A percentile compares a stretch with the other conserved stretches of the same genome.
phyloP scores from a whole-genome alignment of 2,113 vertebrate genomes.

The Callithrix jacchus region DNA sequence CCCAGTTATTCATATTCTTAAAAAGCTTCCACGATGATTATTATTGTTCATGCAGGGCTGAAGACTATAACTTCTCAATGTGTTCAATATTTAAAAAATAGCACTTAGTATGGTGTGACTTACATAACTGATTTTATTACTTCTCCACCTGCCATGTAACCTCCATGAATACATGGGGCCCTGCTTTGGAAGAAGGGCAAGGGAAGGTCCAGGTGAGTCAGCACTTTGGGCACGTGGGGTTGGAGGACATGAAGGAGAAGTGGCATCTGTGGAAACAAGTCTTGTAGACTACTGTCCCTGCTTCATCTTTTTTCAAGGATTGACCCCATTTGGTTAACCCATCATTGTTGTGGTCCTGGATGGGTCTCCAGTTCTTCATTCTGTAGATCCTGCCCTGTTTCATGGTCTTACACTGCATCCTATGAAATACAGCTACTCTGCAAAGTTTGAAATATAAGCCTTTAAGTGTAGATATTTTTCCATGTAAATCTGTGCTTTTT shows the following conservation, averaged over 20 bases:
- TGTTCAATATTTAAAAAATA: neutral
- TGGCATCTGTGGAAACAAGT: neutral
- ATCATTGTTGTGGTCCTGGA: neutral
- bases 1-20: neutral
- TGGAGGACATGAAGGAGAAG: neutral
- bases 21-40: neutral
- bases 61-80: neutral
- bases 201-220: conserved; percentile 25
- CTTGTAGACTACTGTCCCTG: neutral
- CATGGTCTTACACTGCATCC: neutral
- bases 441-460: neutral
- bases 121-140: neutral
- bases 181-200: neutral
- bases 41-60: neutral
- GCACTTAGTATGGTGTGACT: neutral
- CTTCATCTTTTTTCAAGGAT: neutral
- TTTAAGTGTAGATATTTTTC: neutral
- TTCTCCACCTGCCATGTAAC: neutral
- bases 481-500: neutral
- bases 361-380: conserved; percentile 18
- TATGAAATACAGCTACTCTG: neutral
- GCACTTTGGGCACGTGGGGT: neutral
- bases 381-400: neutral
- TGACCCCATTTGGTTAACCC: neutral
- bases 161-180: neutral